Conservation (phyloP, 2,888 invertebrate species). For the Lutraria lutraria region DNA sequence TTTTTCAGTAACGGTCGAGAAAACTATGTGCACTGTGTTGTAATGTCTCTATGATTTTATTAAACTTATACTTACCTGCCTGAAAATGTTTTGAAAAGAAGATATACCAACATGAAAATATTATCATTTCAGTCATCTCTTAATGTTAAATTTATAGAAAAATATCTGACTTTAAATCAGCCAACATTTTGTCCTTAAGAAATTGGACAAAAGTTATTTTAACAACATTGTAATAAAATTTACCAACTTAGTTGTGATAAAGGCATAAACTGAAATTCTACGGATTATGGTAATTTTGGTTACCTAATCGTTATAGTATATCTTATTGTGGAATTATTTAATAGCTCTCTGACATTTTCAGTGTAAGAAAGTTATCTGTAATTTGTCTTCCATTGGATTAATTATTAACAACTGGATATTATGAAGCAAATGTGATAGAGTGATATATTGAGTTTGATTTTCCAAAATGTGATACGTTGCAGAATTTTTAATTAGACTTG, state of each 20-base stretch:
- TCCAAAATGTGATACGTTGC: not conserved
- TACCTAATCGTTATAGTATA: not conserved
- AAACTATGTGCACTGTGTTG: not conserved
- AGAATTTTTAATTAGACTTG: not conserved
- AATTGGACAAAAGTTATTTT: conserved; percentile 28
- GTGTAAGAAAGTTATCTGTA: not conserved
- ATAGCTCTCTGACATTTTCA: not conserved
- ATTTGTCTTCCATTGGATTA: not conserved
- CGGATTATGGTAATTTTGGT: conserved; percentile 10
- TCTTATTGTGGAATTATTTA: not conserved
- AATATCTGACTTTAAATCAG: conserved; percentile 11
- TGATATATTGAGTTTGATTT: not conserved
- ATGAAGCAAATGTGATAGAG: not conserved
- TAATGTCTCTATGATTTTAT: not conserved
- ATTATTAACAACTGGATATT: not conserved
- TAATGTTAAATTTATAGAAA: not conserved
- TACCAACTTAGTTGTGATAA: conserved; percentile 29
- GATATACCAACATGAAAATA: conserved; percentile 1
- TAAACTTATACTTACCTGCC: not conserved
- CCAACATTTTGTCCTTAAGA: not conserved
- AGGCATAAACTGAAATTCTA: conserved; percentile 35
- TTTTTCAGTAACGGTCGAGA: not conserved
- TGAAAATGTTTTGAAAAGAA: not conserved
- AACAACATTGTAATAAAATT: conserved; percentile 34
- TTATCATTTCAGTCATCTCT: conserved; percentile 16